Conservation (phyloP, 1,140 invertebrate genomes). For the Papilio machaon region DNA sequence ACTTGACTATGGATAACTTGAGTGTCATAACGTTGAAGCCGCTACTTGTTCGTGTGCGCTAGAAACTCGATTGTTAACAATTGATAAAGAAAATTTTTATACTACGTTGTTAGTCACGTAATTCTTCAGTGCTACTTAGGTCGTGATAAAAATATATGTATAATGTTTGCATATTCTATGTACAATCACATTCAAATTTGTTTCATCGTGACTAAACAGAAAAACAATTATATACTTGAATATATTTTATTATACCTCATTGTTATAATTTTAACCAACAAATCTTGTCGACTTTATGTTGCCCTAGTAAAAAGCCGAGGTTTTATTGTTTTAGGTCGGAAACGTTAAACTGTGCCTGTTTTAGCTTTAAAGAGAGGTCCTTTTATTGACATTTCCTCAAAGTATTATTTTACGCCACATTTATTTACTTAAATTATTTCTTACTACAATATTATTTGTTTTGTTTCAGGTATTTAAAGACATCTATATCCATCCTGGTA, state of each 20-base stretch:
- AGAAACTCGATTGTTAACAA: background rate
- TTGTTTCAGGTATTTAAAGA: background rate
- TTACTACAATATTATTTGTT: background rate
- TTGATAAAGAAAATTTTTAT: background rate
- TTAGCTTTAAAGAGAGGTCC: background rate
- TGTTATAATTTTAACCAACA: background rate
- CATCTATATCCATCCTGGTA: background rate
- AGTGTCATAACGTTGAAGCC: constrained; percentile 1
- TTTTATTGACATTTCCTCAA: background rate
- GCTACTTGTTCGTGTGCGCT: background rate
- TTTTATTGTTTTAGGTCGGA: background rate
- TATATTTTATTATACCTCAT: no score
- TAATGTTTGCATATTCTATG: no score
- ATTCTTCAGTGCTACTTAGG: background rate
- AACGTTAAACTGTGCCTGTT: background rate
- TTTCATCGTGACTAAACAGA: no score
- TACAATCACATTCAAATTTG: no score
- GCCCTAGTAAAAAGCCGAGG: background rate
- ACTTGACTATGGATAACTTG: constrained; percentile 1
- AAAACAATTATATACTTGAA: no score
- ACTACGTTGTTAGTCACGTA: background rate
- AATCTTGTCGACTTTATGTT: background rate
- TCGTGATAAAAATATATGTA: background rate
- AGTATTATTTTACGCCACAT: background rate
- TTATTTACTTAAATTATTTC: background rate